These are phyloP conservation scores for Tenthredo amoena DNA, from an alignment of 2,888 invertebrate genomes.

Conservation along the genomic window DNA sequence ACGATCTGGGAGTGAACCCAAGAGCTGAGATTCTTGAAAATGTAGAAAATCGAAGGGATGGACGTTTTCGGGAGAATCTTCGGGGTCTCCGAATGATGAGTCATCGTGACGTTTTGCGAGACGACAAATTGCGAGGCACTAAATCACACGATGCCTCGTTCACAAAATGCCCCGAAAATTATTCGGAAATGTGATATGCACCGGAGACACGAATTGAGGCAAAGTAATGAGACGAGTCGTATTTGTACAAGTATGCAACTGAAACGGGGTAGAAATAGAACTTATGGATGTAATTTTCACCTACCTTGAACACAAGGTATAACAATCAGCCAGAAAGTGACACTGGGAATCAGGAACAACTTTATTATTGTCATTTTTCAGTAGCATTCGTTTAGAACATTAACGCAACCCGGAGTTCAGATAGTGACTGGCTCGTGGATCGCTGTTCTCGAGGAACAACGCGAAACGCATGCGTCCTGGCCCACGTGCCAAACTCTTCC, in stretches of 20 bases:
- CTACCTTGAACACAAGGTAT: conserved; percentile 42
- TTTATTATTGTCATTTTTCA: conserved; percentile 40
- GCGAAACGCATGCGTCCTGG: conserved; percentile 73
- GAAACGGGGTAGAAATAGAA: background rate
- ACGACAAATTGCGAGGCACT: background rate
- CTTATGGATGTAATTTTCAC: background rate
- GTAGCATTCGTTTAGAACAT: conserved; percentile 59
- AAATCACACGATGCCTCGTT: background rate
- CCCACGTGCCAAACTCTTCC: conserved; percentile 71
- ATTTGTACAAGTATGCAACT: too few species aligned
- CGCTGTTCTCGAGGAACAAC: conserved; percentile 72
- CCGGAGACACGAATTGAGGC: background rate
- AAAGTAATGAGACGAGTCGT: background rate
- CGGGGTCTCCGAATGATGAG: background rate
- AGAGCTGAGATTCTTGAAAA: background rate
- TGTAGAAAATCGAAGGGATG: conserved; percentile 4
- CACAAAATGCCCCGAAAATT: background rate
- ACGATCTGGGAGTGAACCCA: background rate
- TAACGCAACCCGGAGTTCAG: conserved; percentile 71
- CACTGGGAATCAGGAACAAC: conserved; percentile 49
- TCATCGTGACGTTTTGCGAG: background rate
- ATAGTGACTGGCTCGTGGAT: conserved; percentile 72
- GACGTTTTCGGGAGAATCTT: background rate
- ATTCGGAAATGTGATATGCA: background rate
- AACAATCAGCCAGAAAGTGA: conserved; percentile 30